Base-by-base conservation (phyloP, 2,113 vertebrate species). In the Ceyx cyanopectus region DNA sequence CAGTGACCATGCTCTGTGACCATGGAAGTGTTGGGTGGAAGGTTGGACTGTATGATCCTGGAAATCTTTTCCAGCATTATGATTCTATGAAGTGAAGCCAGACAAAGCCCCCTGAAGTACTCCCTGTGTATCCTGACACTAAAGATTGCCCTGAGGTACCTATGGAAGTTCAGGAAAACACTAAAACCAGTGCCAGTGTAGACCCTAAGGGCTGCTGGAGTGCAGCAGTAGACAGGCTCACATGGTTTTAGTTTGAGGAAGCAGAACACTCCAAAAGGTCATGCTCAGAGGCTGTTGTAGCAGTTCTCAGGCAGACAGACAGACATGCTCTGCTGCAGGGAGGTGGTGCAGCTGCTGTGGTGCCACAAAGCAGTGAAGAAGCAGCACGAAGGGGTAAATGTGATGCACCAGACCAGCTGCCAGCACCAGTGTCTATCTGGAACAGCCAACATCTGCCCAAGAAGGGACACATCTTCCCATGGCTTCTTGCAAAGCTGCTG, bases 271-370 rank as follows among this genome's bases (percentile, higher is more conserved):
- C 0, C 0, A 4, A n/a, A 69, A 69, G 12, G 21, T 62, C 60
- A 53, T 22, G 15, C 13, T 84, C 12, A 32, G 51, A 32, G 51
- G 27, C 53, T 56, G 27, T 6, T 14, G 2, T 11, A 20, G 16
- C 12, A 41, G 14, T 7, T 30, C 2, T 29, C 4, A 3, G 20
- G 7, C 15, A 66, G 46, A 12, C 0, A 3, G 46, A 10, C 0
- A 2, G 50, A 37, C 46, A 24, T 0, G 0, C 7, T 66, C 21
- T 46, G 82, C 67, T 80, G 63, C 7, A 32, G 34, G 22, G 48
- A 43, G 17, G 29, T 1, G 0, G 8, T 4, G 20, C 1, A 2
- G 26, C 57, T 68, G 67, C 63, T 41, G 54, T 50, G 23, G 45
- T 2, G 40, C 1, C 27, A 19, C 1, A 18, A 51, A 40, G 50